These are phyloP conservation scores for Anarhynchus alexandrinus DNA, from an alignment of 2,113 vertebrate genomes.

Conservation along the genomic window DNA sequence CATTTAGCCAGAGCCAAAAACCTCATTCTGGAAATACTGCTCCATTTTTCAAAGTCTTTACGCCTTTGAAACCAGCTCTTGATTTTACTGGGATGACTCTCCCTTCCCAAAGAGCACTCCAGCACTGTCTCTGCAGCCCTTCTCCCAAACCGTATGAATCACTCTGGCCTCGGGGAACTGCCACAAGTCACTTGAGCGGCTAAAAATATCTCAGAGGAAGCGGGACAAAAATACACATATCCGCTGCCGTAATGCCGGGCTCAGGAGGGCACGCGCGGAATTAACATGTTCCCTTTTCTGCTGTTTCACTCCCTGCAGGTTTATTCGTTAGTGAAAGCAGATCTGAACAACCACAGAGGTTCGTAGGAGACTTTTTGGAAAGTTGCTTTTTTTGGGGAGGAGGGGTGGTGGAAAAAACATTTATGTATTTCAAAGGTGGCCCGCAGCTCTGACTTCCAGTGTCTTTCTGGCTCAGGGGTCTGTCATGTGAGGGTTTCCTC, in stretches of 20 bases:
- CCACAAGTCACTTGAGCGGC: conserved; percentile 31
- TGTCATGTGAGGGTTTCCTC: neutral
- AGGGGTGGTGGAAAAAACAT: neutral
- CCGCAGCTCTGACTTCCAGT: neutral
- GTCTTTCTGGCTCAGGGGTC: neutral
- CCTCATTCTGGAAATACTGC: neutral
- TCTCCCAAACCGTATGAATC: neutral
- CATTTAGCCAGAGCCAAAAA: neutral
- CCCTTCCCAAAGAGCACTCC: neutral
- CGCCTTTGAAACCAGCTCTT: neutral
- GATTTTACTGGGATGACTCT: neutral
- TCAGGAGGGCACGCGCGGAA: neutral
- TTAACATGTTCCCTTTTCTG: neutral
- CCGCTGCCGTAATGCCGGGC: neutral
- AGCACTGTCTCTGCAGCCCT: neutral
- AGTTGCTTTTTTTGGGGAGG: neutral
- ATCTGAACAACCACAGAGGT: neutral
- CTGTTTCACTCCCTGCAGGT: neutral
- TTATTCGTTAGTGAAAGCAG: neutral
- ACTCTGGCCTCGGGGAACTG: conserved; percentile 25
- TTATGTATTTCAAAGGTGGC: neutral
- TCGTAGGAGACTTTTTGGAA: neutral
- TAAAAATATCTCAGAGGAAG: conserved; percentile 57
- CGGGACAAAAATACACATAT: conserved; percentile 17
- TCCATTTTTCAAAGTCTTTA: neutral